Conservation (phyloP, 2,888 invertebrate genomes). For the Calliphora vomitoria region DNA sequence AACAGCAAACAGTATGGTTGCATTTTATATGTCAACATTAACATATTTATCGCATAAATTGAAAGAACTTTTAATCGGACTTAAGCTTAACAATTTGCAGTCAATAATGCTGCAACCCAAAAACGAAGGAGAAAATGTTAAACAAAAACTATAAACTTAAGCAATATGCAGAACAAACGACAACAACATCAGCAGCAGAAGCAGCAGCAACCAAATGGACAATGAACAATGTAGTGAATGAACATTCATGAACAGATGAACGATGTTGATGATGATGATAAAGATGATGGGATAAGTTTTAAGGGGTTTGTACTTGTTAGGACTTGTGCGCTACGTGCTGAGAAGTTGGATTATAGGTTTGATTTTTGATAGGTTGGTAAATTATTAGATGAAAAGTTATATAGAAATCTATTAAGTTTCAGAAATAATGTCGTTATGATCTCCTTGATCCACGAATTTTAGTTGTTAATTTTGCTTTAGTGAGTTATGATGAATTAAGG, state of each 20-base stretch:
- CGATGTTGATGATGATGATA: constrained; percentile 64
- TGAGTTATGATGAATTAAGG: too few species aligned
- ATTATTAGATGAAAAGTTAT: too few species aligned
- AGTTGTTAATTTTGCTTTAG: too few species aligned
- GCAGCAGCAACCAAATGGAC: constrained; percentile 37
- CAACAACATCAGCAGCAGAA: constrained; percentile 18
- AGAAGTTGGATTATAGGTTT: not conserved
- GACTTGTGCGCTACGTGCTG: constrained; percentile 6
- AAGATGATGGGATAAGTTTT: constrained; percentile 45
- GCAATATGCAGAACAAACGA: constrained; percentile 46
- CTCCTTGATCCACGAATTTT: too few species aligned
- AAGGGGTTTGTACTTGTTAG: constrained; percentile 18
- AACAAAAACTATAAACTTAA: constrained; percentile 40
- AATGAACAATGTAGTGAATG: constrained; percentile 53
- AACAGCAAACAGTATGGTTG: constrained; percentile 64
- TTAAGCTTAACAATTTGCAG: constrained; percentile 75
- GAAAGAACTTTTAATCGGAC: constrained; percentile 75
- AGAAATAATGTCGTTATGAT: too few species aligned
- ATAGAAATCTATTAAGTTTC: too few species aligned
- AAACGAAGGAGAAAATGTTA: constrained; percentile 27
- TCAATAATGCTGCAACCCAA: constrained; percentile 60
- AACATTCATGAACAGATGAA: constrained; percentile 70
- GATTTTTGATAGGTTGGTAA: not conserved
- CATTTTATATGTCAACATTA: constrained; percentile 75
- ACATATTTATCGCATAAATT: constrained; percentile 75